Percentiles rank a stretch among this genome's conserved stretches.
These are phyloP conservation scores for Dromiciops gliroides DNA, from an alignment of 2,113 vertebrate species.

Conservation along the genomic window DNA sequence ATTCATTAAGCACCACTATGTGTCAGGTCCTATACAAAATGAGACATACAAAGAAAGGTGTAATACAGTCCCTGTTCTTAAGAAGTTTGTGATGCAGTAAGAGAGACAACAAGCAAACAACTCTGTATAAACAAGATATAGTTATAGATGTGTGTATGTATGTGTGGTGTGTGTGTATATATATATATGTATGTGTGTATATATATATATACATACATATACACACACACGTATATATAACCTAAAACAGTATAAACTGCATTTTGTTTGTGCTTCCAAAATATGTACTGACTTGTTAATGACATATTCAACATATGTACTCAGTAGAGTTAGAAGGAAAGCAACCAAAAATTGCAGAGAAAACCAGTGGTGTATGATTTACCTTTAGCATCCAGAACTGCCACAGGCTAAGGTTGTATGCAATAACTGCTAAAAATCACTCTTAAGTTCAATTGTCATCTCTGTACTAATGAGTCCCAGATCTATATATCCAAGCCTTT, in stretches of 20 bases:
- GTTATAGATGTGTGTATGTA: too few relatives aligned
- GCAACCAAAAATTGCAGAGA: background rate
- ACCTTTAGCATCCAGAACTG: background rate
- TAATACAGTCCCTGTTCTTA: background rate
- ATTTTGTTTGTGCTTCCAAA: background rate
- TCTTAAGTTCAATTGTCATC: background rate
- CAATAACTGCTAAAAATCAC: background rate
- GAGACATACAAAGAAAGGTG: background rate
- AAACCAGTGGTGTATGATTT: background rate
- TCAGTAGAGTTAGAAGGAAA: background rate
- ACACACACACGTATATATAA: background rate
- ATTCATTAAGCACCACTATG: background rate
- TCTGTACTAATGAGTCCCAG: background rate
- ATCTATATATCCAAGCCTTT: background rate
- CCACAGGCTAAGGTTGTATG: background rate
- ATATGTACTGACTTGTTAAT: background rate
- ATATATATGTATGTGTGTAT: too few relatives aligned
- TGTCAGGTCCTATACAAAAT: background rate
- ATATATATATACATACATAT: too few relatives aligned
- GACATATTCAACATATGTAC: background rate
- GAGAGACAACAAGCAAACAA: background rate
- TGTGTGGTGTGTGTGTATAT: too few relatives aligned
- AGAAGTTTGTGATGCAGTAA: background rate
- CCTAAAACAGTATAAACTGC: background rate
- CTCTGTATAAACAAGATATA: background rate